Evolutionary conservation across 2,888 invertebrate genomes (phyloP), one percentile per base, ranked within the genome.

Genomic region (Gryllus longicercus): DNA sequence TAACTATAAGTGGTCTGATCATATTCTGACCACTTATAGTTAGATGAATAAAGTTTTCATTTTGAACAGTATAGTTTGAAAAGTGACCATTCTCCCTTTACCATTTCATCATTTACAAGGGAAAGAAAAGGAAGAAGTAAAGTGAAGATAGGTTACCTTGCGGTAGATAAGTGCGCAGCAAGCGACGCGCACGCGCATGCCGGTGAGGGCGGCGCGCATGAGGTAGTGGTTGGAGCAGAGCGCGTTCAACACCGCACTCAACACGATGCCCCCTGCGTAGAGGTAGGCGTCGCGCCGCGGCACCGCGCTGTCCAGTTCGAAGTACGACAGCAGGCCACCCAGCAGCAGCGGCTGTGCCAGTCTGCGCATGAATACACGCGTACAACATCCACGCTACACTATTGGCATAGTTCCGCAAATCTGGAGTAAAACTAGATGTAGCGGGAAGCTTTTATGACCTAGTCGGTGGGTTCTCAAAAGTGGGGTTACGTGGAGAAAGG

Each of bases 91-190:
- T 8, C 38, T 38, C 8, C 8, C 8, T 38, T 38, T 38, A 5
- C 38, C 38, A 38, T 38, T 38, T 38, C 38, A 38, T 38, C 38
- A 38, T 38, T 38, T 38, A 38, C 8, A 38, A 38, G 8, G 38
- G 38, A 38, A 38, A 8, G 38, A 38, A 1, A 38, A 38, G 38
- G 38, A 38, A 38, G 21, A 90, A 83, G 49, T 88, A 87, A 74
- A n/a, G n/a, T 74, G 5, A 11, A 74, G 11, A 16, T n/a, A 82
- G 79, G 83, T 81, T 87, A 95, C 95, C 91, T 96, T 96, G 88
- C 94, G 91, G 85, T 95, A 96, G 82, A 96, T 86, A n/a, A 96
- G 86, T 0, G 94, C 93, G 85, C 94, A 94, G 84, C 92, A 91
- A 0, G 95, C 94, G 79, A 95, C 90, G 84, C 95, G 88, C 80